A percentile compares a stretch with the other conserved stretches of the same genome.
Conservation (phyloP, 2,888 invertebrate genomes). For the Eremobia ochroleuca region DNA sequence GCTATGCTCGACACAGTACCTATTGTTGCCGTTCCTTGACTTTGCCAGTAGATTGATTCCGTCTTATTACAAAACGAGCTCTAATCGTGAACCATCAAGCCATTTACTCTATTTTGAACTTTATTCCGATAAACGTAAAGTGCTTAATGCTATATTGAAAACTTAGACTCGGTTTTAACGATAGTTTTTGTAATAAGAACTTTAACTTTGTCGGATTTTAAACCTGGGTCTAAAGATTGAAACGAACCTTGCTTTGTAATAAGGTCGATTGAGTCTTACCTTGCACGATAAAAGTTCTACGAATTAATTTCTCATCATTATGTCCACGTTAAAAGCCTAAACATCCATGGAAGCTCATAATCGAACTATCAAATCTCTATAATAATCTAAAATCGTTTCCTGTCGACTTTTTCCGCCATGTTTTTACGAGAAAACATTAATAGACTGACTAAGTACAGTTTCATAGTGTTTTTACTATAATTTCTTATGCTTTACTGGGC, state of each 20-base stretch:
- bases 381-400: constrained; percentile 11
- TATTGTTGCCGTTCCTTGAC: not conserved
- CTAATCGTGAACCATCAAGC: too few species aligned
- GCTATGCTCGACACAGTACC: too few species aligned
- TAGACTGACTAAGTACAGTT: constrained; percentile 38
- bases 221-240: too few species aligned
- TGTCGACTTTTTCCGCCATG: not conserved
- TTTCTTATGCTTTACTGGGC: constrained; percentile 39
- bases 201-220: too few species aligned
- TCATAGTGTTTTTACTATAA: constrained; percentile 31
- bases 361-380: not conserved
- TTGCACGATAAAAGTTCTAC: not conserved
- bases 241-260: too few species aligned
- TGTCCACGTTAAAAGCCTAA: not conserved
- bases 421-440: not conserved
- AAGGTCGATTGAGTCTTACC: not conserved
- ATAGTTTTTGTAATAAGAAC: too few species aligned
- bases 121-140: too few species aligned
- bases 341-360: constrained; percentile 14
- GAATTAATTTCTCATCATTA: not conserved
- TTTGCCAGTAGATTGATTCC: not conserved
- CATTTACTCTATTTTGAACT: too few species aligned
- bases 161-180: too few species aligned
- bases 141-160: too few species aligned
- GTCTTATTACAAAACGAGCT: too few species aligned